These are phyloP conservation scores for Onthophagus sagittarius DNA, from an alignment of 2,888 invertebrate species.

Conservation along the genomic window DNA sequence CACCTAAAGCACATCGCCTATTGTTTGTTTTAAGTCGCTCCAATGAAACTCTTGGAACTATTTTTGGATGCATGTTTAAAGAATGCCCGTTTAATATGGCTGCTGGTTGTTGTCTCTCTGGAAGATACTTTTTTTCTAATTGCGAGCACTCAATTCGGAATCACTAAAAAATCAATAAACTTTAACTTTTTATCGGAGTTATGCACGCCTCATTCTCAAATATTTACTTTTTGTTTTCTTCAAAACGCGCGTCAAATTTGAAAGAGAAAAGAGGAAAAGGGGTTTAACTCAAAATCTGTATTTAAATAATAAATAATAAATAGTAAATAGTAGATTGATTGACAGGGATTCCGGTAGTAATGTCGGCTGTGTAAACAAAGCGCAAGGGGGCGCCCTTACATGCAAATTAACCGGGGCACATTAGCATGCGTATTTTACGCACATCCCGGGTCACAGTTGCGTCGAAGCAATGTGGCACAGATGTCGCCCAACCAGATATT, in stretches of 20 bases:
- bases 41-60: background rate
- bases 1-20: background rate
- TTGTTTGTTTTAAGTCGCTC: background rate
- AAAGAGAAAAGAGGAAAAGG: conserved; percentile 14
- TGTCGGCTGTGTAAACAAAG: conserved; percentile 46
- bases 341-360: conserved; percentile 37
- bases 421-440: conserved; percentile 48
- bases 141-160: background rate
- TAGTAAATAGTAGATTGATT: conserved; percentile 34
- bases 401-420: conserved; percentile 46
- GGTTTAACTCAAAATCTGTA: background rate
- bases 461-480: conserved; percentile 39
- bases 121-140: background rate
- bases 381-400: conserved; percentile 38
- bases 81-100: background rate
- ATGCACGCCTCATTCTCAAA: background rate
- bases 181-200: background rate
- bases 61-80: background rate
- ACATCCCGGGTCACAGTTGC: conserved; percentile 38
- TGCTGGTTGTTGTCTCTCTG: background rate
- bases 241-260: background rate
- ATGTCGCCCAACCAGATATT: conserved; percentile 36
- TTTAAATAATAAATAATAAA: background rate
- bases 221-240: background rate
- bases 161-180: background rate